These are phyloP conservation scores for Frankliniella intonsa DNA, from an alignment of 2,888 invertebrate genomes.

Conservation along the genomic window DNA sequence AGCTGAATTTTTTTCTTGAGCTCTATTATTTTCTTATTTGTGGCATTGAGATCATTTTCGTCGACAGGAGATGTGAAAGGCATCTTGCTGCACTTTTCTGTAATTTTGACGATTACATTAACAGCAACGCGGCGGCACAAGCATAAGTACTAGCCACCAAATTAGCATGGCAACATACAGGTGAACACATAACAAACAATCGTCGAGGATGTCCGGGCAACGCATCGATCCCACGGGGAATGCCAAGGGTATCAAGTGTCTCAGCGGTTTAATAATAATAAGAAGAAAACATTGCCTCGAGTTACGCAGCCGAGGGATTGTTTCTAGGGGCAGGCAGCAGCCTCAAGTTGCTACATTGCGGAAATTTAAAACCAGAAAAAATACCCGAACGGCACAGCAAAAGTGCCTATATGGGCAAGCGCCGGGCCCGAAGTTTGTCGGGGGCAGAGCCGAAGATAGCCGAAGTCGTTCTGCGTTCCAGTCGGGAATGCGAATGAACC, in stretches of 20 bases:
- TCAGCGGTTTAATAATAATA: neutral
- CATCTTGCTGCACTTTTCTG: conserved; percentile 7
- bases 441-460: neutral
- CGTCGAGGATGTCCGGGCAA: conserved; percentile 1
- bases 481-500: conserved; percentile 17
- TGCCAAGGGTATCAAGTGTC: neutral
- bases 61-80: conserved; percentile 39
- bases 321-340: neutral
- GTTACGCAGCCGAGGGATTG: neutral
- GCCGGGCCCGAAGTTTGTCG: neutral
- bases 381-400: too few relatives aligned
- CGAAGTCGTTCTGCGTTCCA: neutral
- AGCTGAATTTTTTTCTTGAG: conserved; percentile 81
- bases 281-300: too few relatives aligned
- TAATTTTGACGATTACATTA: too few relatives aligned
- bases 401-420: neutral
- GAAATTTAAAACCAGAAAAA: too few relatives aligned
- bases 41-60: conserved; percentile 54
- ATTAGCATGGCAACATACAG: too few relatives aligned
- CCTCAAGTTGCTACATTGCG: neutral
- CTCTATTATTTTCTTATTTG: conserved; percentile 75
- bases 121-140: too few relatives aligned
- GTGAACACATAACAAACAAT: neutral
- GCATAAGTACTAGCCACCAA: too few relatives aligned
- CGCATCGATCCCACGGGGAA: neutral